Conservation (phyloP, 2,797 vertebrate species). For the Mormyrops boulengeri region DNA sequence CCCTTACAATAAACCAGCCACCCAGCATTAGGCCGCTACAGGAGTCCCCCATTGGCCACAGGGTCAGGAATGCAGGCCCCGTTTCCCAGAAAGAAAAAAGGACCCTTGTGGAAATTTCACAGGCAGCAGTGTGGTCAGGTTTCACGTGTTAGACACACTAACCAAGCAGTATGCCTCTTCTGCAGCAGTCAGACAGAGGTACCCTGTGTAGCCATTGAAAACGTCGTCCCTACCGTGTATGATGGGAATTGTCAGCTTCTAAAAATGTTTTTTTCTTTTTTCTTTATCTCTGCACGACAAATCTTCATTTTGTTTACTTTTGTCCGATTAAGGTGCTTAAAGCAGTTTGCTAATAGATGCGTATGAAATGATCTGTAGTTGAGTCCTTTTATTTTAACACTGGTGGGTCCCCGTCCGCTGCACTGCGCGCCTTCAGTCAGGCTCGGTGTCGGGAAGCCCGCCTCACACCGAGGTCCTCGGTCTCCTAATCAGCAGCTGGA, state of each 20-base stretch:
- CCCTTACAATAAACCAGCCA: not conserved
- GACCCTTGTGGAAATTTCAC: not conserved
- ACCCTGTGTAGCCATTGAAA: not conserved
- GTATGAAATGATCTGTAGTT: not conserved
- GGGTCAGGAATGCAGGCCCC: not conserved
- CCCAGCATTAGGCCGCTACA: not conserved
- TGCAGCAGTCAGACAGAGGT: not conserved
- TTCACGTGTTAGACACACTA: not conserved
- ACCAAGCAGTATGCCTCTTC: not conserved
- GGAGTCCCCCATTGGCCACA: not conserved
- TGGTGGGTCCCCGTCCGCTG: not conserved
- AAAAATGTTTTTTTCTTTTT: not conserved
- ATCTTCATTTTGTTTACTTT: not conserved
- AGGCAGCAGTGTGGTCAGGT: not conserved
- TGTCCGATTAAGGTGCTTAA: not conserved
- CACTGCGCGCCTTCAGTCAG: not conserved
- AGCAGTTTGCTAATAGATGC: not conserved
- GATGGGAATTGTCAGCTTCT: not conserved
- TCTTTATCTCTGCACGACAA: not conserved
- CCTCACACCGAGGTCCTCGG: conserved; percentile 61
- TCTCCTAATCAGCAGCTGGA: conserved; percentile 76
- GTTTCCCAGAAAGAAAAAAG: not conserved
- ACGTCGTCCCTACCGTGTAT: not conserved
- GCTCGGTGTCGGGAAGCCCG: not conserved
- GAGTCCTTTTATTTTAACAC: not conserved